Conservation (phyloP, 2,888 invertebrate genomes). For the Netelia melanura region DNA sequence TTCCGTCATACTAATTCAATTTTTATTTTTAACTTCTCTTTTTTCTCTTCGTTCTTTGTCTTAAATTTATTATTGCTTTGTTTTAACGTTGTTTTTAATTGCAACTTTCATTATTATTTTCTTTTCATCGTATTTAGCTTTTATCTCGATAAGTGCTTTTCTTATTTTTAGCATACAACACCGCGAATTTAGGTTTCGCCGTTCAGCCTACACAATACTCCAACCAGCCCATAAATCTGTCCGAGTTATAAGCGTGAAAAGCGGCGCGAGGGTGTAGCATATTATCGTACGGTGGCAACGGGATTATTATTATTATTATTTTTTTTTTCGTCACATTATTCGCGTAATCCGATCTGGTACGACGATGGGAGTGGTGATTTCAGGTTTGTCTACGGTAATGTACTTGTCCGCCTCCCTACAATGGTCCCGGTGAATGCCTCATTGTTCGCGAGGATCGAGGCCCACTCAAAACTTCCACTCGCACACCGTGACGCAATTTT, state of each 20-base stretch:
- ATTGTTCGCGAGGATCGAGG: constrained; percentile 80
- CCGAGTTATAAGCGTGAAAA: constrained; percentile 46
- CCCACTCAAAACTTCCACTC: constrained; percentile 82
- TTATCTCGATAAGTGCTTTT: too few relatives aligned
- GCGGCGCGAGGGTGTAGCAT: constrained; percentile 40
- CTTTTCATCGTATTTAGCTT: too few relatives aligned
- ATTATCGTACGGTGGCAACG: constrained; percentile 67
- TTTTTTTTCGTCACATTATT: constrained; percentile 75
- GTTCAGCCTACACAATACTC: constrained; percentile 1
- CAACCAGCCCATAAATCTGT: constrained; percentile 32
- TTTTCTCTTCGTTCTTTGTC: too few relatives aligned
- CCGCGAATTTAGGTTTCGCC: constrained; percentile 10
- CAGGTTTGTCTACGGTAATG: constrained; percentile 84
- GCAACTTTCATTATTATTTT: too few relatives aligned
- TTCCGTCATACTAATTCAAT: too few relatives aligned
- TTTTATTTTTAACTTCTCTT: too few relatives aligned
- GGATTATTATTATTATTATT: constrained; percentile 60
- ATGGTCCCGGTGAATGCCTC: constrained; percentile 80
- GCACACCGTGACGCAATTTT: constrained; percentile 76
- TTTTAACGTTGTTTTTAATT: too few relatives aligned
- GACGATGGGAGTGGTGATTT: constrained; percentile 82
- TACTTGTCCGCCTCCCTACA: constrained; percentile 79
- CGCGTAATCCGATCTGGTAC: constrained; percentile 82
- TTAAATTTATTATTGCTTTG: too few relatives aligned
- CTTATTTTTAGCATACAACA: not conserved